Conservation (phyloP, 1,140 invertebrate species). For the Drosophila novamexicana region DNA sequence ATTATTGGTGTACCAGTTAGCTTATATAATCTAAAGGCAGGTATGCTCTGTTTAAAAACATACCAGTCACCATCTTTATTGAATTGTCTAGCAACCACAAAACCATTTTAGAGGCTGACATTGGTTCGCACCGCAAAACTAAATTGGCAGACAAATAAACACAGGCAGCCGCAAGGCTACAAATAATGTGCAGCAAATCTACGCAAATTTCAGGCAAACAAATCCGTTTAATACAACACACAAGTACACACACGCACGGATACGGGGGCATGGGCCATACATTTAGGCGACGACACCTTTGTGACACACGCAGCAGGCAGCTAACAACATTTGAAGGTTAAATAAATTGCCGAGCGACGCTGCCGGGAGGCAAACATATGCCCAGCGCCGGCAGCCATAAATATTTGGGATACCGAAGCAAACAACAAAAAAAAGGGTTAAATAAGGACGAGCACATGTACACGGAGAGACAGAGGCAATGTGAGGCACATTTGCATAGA, state of each 20-base stretch:
- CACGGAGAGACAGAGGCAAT: constrained; percentile 33
- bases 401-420: constrained; percentile 65
- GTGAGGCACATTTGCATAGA: constrained; percentile 74
- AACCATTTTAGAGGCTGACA: constrained; percentile 38
- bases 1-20: too few species aligned
- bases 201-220: constrained; percentile 75
- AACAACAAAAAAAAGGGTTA: constrained; percentile 61
- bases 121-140: constrained; percentile 32
- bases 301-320: constrained; percentile 48
- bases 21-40: too few species aligned
- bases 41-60: background rate
- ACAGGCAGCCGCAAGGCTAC: constrained; percentile 50
- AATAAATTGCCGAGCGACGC: constrained; percentile 62
- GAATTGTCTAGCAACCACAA: constrained; percentile 41
- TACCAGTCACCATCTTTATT: constrained; percentile 8
- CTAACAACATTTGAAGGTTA: constrained; percentile 70
- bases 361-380: constrained; percentile 61
- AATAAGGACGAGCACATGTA: constrained; percentile 20
- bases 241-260: constrained; percentile 27
- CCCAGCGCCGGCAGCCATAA: constrained; percentile 65
- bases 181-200: constrained; percentile 73
- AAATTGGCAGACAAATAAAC: constrained; percentile 50
- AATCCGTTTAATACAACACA: constrained; percentile 54
- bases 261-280: constrained; percentile 13
- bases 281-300: constrained; percentile 46